Percentiles rank a stretch among this genome's conserved stretches.
Evolutionary conservation across 2,113 vertebrate genomes (phyloP).

Genomic region (Trachemys scripta): DNA sequence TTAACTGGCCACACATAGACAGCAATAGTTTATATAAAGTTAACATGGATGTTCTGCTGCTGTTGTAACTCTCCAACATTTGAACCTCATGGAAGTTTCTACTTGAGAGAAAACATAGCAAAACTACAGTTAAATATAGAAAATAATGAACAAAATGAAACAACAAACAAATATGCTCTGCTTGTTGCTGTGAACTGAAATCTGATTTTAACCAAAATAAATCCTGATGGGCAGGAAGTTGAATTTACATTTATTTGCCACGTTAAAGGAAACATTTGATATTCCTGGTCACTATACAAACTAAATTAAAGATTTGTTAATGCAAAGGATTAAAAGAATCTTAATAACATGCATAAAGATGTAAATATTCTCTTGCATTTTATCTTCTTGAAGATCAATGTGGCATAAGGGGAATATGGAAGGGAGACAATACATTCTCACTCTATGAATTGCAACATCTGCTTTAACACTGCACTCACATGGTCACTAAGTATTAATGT

Average conservation of each 20-base stretch:
- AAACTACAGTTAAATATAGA: neutral
- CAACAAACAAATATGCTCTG: neutral
- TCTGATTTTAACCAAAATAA: slow-evolving; percentile 32
- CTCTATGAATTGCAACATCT: slow-evolving; percentile 38
- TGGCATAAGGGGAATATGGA: slow-evolving; percentile 68
- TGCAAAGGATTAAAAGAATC: slow-evolving; percentile 77
- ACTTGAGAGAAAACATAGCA: neutral
- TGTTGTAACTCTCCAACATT: neutral
- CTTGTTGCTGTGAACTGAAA: neutral
- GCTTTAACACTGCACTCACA: slow-evolving; percentile 74
- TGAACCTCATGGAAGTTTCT: neutral
- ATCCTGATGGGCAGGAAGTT: slow-evolving; percentile 40
- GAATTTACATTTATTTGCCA: slow-evolving; percentile 50
- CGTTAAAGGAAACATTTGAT: slow-evolving; percentile 57
- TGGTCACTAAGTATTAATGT: slow-evolving; percentile 54
- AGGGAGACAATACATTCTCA: neutral
- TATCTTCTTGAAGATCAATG: slow-evolving; percentile 58
- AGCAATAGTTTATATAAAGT: neutral
- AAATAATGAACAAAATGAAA: neutral
- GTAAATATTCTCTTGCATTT: slow-evolving; percentile 71
- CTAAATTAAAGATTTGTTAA: slow-evolving; percentile 75
- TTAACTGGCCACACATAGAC: neutral
- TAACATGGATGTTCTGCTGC: neutral
- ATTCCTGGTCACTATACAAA: slow-evolving; percentile 68
- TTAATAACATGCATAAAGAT: slow-evolving; percentile 74